Conservation (phyloP, 2,113 vertebrate genomes). For the Labrus mixtus region DNA sequence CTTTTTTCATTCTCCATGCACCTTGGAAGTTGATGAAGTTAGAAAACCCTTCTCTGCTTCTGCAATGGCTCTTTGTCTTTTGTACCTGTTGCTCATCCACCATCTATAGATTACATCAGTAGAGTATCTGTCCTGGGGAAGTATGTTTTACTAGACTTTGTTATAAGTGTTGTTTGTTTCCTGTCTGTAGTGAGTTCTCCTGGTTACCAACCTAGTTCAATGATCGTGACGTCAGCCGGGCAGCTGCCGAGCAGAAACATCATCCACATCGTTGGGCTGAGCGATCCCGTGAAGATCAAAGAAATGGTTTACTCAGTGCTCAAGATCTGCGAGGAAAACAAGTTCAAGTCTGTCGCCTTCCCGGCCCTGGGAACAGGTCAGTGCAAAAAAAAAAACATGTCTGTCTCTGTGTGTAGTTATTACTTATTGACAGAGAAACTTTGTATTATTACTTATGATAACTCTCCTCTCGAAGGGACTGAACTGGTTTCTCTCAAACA, state of each 20-base stretch:
- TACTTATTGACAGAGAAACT: background rate
- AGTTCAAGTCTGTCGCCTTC: slow-evolving; percentile 85
- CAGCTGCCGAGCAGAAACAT: slow-evolving; percentile 83
- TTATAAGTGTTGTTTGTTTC: background rate
- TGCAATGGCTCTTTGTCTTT: no score
- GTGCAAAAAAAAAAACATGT: background rate
- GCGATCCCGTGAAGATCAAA: slow-evolving; percentile 52
- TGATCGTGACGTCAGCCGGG: slow-evolving; percentile 87
- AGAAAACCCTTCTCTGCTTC: no score
- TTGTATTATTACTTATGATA: no score
- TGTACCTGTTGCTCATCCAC: no score
- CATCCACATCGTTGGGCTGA: slow-evolving; percentile 83
- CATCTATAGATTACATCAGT: no score
- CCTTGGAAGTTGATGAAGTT: no score
- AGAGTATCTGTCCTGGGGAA: no score
- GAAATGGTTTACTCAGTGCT: slow-evolving; percentile 75
- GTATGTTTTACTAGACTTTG: no score
- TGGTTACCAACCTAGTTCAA: slow-evolving; percentile 42
- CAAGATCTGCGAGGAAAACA: slow-evolving; percentile 80
- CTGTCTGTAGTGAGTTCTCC: slow-evolving; percentile 51
- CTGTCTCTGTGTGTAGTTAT: background rate
- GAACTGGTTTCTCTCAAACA: background rate
- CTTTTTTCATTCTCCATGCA: no score
- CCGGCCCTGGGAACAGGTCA: slow-evolving; percentile 94
- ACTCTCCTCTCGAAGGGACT: background rate